Percentiles rank a stretch among this genome's conserved stretches.
Evolutionary conservation across 2,113 vertebrate genomes (phyloP).

Genomic region (Dinomys branickii): DNA sequence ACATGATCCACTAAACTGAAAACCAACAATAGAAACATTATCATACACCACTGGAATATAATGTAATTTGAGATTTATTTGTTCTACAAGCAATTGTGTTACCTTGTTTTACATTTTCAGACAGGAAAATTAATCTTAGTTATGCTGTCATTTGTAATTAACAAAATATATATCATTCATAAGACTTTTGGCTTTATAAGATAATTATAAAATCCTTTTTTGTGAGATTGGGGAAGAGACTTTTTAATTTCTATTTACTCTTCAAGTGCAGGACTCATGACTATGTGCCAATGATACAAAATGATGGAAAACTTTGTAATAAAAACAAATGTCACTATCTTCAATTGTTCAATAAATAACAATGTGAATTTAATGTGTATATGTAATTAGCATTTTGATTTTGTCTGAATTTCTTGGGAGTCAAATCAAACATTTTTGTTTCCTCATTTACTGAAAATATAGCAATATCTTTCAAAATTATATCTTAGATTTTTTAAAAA

Average conservation of each 20-base stretch:
- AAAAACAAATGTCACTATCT: conserved; percentile 79
- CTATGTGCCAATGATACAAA: conserved; percentile 57
- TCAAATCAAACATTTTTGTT: conserved; percentile 71
- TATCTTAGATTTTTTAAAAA: conserved; percentile 50
- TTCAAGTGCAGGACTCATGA: conserved; percentile 50
- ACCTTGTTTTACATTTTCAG: conserved; percentile 75
- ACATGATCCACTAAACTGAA: conserved; percentile 53
- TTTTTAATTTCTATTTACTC: conserved; percentile 46
- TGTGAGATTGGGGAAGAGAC: neutral
- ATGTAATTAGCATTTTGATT: conserved; percentile 77
- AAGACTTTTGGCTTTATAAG: conserved; percentile 46
- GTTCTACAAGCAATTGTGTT: conserved; percentile 12
- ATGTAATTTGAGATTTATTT: conserved; percentile 40
- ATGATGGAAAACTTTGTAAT: conserved; percentile 74
- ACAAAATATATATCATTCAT: conserved; percentile 27
- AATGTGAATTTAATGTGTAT: conserved; percentile 84
- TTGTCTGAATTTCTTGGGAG: conserved; percentile 77
- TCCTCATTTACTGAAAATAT: conserved; percentile 70
- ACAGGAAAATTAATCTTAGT: conserved; percentile 56
- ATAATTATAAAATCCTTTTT: conserved; percentile 48
- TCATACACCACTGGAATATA: neutral
- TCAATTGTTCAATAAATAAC: conserved; percentile 87
- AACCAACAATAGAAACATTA: conserved; percentile 50
- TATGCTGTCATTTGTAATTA: conserved; percentile 51
- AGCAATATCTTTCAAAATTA: conserved; percentile 75